Evolutionary conservation across 2,113 vertebrate species (phyloP).

Genomic region (Macrotis lagotis): DNA sequence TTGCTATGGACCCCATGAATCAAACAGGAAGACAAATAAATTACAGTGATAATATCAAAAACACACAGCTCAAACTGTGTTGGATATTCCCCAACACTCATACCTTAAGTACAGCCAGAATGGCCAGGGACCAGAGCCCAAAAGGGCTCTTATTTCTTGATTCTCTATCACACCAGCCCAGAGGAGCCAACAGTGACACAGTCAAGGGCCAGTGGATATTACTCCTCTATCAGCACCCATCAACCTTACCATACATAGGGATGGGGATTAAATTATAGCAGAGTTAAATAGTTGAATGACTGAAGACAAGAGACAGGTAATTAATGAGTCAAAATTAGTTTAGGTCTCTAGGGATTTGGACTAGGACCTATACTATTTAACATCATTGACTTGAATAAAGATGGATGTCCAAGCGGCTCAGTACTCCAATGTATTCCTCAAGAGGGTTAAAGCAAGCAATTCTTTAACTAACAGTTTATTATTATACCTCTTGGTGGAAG

Average conservation of each 20-base stretch:
- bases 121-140: no score
- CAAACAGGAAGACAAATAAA: not conserved
- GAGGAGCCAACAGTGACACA: no score
- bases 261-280: not conserved
- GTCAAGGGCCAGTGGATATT: not conserved
- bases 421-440: not conserved
- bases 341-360: not conserved
- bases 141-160: no score
- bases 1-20: not conserved
- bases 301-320: not conserved
- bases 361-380: not conserved
- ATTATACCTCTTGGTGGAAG: not conserved
- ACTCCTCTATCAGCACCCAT: not conserved
- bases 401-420: not conserved
- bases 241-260: not conserved
- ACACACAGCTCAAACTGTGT: no score
- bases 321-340: not conserved
- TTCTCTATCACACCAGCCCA: not conserved
- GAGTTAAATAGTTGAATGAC: not conserved
- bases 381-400: not conserved
- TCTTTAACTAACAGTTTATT: not conserved
- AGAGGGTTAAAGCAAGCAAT: no score
- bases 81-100: no score
- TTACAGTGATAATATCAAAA: no score
- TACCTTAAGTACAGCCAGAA: no score